Evolutionary conservation across 2,888 invertebrate genomes (phyloP), one percentile per base, ranked within the genome.

Genomic region (Drosophila atripex): DNA sequence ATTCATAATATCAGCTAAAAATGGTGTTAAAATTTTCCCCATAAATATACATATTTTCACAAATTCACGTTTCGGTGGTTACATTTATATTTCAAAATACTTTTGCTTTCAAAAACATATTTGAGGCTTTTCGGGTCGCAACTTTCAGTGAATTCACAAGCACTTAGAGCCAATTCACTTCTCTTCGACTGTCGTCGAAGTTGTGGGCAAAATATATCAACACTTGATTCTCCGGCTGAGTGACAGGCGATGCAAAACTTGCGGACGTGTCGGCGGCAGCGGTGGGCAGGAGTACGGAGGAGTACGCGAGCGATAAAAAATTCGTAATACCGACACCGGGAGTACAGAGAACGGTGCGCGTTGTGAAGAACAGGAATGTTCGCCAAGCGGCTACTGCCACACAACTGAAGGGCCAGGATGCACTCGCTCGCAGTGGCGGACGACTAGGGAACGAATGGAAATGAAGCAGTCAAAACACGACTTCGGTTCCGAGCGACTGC

Each of bases 341-440:
- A 80, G 71, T 76, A 71, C 65, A 55, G 66, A 71, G 69, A 74
- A 86, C 85, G 87, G 78, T 78, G 73, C 87, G 87, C 65, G 57
- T 45, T 73, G 65, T 77, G 80, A 77, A 75, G 80, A 77, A 84
- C 85, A 85, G 65, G 80, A 83, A 78, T 86, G 83, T 83, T 84
- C 84, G 86, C 87, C 86, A 83, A 83, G 83, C 87, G 83, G 83
- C 83, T 86, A 76, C 76, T 86, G 83, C 83, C 87, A 83, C 83
- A 80, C 87, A 83, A 83, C 83, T 83, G 87, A 84, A 56, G 71
- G 80, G 75, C 74, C 86, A 80, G 86, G 80, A 86, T 80, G 80
- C 86, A 79, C 43, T 74, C 58, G 69, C 65, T 70, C 65, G 52
- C 66, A 21, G 47, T 23, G 54, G 68, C 54, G 72, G 57, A 72